phyloP scores from a whole-genome alignment of 1,140 invertebrate genomes.

The Plectus sambesii region DNA sequence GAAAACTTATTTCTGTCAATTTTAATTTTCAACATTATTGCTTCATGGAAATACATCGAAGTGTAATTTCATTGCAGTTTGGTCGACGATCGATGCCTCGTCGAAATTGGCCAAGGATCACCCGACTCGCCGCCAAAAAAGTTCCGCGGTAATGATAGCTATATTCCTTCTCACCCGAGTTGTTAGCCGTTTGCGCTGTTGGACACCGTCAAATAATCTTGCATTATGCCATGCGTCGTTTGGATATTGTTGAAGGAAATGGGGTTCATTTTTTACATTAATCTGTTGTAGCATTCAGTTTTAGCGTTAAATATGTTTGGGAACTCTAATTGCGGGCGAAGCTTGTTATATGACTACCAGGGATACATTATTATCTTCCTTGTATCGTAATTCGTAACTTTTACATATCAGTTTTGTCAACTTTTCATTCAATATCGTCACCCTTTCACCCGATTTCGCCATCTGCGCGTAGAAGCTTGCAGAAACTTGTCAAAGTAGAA shows the following conservation, averaged over 20 bases:
- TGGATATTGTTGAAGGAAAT: background rate
- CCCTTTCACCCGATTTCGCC: background rate
- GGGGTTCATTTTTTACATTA: too few species aligned
- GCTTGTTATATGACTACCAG: background rate
- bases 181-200: background rate
- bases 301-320: too few species aligned
- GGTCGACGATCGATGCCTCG: slow-evolving; percentile 42
- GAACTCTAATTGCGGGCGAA: slow-evolving; percentile 1
- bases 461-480: background rate
- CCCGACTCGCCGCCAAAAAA: slow-evolving; percentile 43
- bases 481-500: background rate
- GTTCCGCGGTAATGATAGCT: slow-evolving; percentile 27
- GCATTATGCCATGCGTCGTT: background rate
- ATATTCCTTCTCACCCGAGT: background rate
- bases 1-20: slow-evolving; percentile 9
- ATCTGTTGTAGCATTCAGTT: too few species aligned
- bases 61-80: slow-evolving; percentile 16
- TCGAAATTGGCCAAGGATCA: slow-evolving; percentile 38
- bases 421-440: background rate
- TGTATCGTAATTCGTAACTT: background rate
- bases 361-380: background rate
- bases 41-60: background rate
- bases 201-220: background rate
- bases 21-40: slow-evolving; percentile 4
- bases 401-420: slow-evolving; percentile 9